Evolutionary conservation across 2,113 vertebrate species (phyloP), one percentile per base, ranked within the genome.

Genomic region (Lasiurus cinereus): DNA sequence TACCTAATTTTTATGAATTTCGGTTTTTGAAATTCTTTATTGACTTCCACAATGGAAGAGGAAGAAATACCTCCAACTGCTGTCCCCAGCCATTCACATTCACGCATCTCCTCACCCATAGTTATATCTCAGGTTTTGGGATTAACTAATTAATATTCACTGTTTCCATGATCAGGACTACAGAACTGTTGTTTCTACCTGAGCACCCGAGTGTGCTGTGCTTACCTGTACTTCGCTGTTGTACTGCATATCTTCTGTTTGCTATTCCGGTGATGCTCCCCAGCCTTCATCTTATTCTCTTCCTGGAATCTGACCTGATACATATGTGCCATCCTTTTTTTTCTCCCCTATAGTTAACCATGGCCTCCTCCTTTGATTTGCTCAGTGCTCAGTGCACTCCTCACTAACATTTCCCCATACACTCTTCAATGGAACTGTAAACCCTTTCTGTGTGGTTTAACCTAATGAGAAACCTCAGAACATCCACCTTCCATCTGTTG

Each of bases 261-360:
- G 43, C 46, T 54, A 1, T 29, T 46, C 2, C 0, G 3, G 22
- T 2, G 4, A 52, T 10, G 15, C 66, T 9, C 8, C 8, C 31
- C 21, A 2, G 14, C 31, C 36, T 64, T 39, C 9, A 8, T 39
- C 46, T 36, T 18, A 6, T 11, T 8, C 43, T 54, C 2, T 6
- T 24, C 18, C 36, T 0, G 0, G 48, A 83, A n/a, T 31, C 80
- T n/a, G 22, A 14, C 43, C 12, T 50, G 19, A 70, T 50, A 36
- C 4, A 24, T 18, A 66, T 13, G 1, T 18, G 31, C 2, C 27
- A 64, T 31, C 15, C 22, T 50, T 9, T 59, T 59, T 31, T 54
- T 82, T 29, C 19, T 52, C 46, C 12, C 3, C 22, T 69, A 0
- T 29, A 50, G 10, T 83, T 56, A 83, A 77, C 24, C 83, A 39